Evolutionary conservation across 2,113 vertebrate species (phyloP).

Genomic region (Lathamus discolor): DNA sequence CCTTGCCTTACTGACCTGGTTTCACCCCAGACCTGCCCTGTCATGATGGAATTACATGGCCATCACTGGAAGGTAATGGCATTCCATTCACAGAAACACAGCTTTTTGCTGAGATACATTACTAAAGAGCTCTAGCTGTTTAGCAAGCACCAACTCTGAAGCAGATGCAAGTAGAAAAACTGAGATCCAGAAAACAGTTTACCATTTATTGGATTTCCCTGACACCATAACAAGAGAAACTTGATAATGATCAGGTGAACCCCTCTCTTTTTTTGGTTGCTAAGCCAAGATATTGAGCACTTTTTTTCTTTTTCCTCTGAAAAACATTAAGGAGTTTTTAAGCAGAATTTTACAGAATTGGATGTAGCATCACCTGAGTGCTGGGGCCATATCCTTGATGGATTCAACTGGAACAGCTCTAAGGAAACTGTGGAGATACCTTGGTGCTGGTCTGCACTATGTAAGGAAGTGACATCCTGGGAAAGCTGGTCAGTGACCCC

Average conservation of each 20-base stretch:
- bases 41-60: accelerated
- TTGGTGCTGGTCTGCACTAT: neutral
- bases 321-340: neutral
- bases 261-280: neutral
- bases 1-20: neutral
- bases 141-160: neutral
- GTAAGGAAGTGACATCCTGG: neutral
- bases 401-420: neutral
- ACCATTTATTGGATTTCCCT: neutral
- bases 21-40: neutral
- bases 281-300: neutral
- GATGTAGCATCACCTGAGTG: neutral
- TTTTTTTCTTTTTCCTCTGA: neutral
- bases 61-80: neutral
- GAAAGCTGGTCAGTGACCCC: neutral
- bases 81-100: neutral
- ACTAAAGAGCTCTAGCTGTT: neutral
- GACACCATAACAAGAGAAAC: neutral
- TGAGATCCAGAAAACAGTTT: neutral
- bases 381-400: neutral
- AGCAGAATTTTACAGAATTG: neutral
- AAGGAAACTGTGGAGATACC: neutral
- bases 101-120: neutral
- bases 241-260: neutral
- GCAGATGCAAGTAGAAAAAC: neutral